Base-by-base conservation (phyloP, 2,797 vertebrate genomes). In the Sebastes minor region DNA sequence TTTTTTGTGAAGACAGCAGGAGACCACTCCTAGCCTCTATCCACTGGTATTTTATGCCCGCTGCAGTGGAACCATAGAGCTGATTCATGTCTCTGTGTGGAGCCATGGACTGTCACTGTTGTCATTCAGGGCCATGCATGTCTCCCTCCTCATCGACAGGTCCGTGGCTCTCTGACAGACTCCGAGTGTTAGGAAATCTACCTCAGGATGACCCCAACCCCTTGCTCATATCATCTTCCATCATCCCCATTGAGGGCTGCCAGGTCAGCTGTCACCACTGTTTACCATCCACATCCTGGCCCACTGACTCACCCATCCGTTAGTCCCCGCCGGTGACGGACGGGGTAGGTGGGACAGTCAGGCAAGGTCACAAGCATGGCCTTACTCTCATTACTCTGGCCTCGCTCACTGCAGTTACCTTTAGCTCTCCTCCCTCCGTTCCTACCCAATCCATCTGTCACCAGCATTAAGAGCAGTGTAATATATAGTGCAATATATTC, bases 231-330 rank as follows among this genome's bases (percentile, higher is more conserved):
- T 78, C 76, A 74, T 87, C 78, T 52, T 88, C 89, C 80, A 88
- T 94, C 86, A 85, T 85, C 71, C 38, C 74, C 64, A 76, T 55
- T 67, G 82, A 82, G 84, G 84, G 84, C 78, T 87, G 88, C 87
- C 86, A 87, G 89, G 88, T 93, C 92, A 91, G 91, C 91, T 92
- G 92, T 93, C 91, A 81, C 64, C 82, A 75, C 76, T 62, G 86
- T 86, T 91, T 89, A 92, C 86, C 22, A 52, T 89, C 82, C 81
- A 68, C 80, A 84, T 86, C 74, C 80, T 70, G 71, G 85, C 56
- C 85, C 87, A 89, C 74, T 52, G 82, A 87, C 84, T 88, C 86
- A 84, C 86, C 84, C 89, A 87, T 90, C 85, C 84, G 84, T 86
- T 91, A 82, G 78, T 70, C 78, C 80, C 68, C 33, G 14, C 66